phyloP scores from a whole-genome alignment of 2,888 invertebrate genomes.

The Melipona bicolor region DNA sequence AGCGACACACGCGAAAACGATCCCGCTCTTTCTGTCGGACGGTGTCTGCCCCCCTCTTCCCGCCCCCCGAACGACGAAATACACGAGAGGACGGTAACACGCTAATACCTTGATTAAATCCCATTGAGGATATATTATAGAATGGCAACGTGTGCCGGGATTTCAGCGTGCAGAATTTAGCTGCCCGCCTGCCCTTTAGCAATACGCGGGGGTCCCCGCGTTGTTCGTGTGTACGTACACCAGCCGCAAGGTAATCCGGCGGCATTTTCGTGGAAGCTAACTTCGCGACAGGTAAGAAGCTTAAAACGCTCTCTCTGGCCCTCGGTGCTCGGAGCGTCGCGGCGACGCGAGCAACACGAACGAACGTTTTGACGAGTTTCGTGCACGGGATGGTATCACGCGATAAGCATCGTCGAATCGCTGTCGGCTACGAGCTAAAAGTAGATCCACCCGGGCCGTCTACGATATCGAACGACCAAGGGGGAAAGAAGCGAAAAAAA shows the following conservation, averaged over 20 bases:
- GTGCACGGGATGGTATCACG: conserved; percentile 48
- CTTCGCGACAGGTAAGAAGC: conserved; percentile 57
- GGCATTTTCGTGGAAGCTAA: conserved; percentile 53
- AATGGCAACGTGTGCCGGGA: conserved; percentile 7
- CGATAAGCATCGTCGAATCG: conserved; percentile 50
- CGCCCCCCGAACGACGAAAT: conserved; percentile 5
- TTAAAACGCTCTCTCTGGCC: conserved; percentile 31
- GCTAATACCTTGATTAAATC: conserved; percentile 33
- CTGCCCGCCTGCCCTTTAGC: conserved; percentile 7
- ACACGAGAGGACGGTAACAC: conserved; percentile 11
- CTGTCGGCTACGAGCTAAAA: conserved; percentile 14
- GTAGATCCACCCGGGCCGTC: conserved; percentile 21
- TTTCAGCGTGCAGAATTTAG: conserved; percentile 26
- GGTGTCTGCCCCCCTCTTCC: neutral
- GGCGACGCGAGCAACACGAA: conserved; percentile 31
- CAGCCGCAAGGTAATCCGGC: conserved; percentile 39
- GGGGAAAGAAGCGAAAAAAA: neutral
- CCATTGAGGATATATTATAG: conserved; percentile 15
- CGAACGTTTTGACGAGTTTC: conserved; percentile 47
- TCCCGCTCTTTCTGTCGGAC: neutral
- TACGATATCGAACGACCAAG: conserved; percentile 8
- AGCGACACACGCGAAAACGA: neutral
- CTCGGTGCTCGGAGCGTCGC: conserved; percentile 23
- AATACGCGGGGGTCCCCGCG: conserved; percentile 8
- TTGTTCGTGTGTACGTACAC: conserved; percentile 40